Conservation (phyloP, 35 echinoderm and acorn worm species). For the Heliocidaris tuberculata region DNA sequence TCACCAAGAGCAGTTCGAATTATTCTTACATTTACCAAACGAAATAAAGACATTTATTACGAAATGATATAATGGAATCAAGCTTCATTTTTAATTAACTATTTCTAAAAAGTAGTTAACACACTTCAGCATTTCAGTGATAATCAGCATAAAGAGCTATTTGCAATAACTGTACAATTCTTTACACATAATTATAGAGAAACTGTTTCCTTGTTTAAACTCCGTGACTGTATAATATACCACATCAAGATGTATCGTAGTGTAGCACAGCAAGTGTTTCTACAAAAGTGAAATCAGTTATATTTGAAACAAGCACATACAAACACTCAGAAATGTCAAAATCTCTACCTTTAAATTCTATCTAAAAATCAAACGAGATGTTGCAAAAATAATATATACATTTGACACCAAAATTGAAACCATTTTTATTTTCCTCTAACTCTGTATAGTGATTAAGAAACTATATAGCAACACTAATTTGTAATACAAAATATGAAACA, state of each 20-base stretch:
- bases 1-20: too few species aligned
- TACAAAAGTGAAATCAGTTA: not conserved
- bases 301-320: not conserved
- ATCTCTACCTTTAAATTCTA: not conserved
- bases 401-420: not conserved
- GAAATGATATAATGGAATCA: not conserved
- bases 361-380: too few species aligned
- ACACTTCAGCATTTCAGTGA: not conserved
- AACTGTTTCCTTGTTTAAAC: too few species aligned
- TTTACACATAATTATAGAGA: too few species aligned
- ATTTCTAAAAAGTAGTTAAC: not conserved
- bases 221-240: not conserved
- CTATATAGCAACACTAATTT: not conserved
- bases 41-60: too few species aligned
- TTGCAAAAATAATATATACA: too few species aligned
- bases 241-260: too few species aligned
- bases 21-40: too few species aligned
- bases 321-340: not conserved
- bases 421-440: not conserved
- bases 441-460: not conserved
- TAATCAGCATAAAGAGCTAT: not conserved
- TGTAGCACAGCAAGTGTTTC: too few species aligned
- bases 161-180: not conserved
- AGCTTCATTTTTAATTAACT: not conserved
- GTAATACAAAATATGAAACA: too few species aligned